A percentile compares a stretch with the other conserved stretches of the same genome.
These are phyloP conservation scores for Esox niger DNA, from an alignment of 2,113 vertebrate species.

Conservation along the genomic window DNA sequence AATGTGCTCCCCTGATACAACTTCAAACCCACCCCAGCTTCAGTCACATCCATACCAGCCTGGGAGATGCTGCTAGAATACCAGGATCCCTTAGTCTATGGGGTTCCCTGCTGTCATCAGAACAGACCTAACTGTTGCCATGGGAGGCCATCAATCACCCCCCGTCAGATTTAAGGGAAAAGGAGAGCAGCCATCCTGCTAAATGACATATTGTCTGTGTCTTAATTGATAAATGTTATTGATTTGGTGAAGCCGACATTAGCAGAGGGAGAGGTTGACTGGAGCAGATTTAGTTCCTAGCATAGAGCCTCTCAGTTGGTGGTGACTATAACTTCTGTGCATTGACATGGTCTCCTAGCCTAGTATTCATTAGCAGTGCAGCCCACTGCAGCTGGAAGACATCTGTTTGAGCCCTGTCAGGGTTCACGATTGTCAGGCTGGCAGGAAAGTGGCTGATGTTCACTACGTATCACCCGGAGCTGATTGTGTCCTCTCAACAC, in stretches of 20 bases:
- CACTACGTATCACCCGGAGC: slow-evolving; percentile 68
- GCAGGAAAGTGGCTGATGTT: slow-evolving; percentile 71
- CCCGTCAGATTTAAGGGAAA: background rate
- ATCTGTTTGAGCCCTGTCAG: slow-evolving; percentile 71
- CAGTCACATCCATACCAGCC: too few species aligned
- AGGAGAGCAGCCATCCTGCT: slow-evolving; percentile 11
- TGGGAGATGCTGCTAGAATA: too few species aligned
- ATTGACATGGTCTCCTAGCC: slow-evolving; percentile 63
- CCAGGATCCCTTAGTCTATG: too few species aligned
- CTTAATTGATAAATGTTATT: slow-evolving; percentile 10
- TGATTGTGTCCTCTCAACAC: slow-evolving; percentile 68
- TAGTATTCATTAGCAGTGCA: slow-evolving; percentile 73
- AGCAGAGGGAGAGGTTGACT: slow-evolving; percentile 21
- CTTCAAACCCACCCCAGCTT: too few species aligned
- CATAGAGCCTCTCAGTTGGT: slow-evolving; percentile 54
- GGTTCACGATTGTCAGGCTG: slow-evolving; percentile 72
- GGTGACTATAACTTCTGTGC: slow-evolving; percentile 71
- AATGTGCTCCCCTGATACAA: too few species aligned
- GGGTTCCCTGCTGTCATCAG: background rate
- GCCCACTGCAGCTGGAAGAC: slow-evolving; percentile 69
- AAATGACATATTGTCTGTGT: slow-evolving; percentile 1
- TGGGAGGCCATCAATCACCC: background rate
- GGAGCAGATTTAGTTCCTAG: slow-evolving; percentile 10
- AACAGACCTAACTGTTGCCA: background rate
- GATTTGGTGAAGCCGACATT: slow-evolving; percentile 13